Conservation (phyloP, 2,113 vertebrate genomes). For the Cinclus cinclus region DNA sequence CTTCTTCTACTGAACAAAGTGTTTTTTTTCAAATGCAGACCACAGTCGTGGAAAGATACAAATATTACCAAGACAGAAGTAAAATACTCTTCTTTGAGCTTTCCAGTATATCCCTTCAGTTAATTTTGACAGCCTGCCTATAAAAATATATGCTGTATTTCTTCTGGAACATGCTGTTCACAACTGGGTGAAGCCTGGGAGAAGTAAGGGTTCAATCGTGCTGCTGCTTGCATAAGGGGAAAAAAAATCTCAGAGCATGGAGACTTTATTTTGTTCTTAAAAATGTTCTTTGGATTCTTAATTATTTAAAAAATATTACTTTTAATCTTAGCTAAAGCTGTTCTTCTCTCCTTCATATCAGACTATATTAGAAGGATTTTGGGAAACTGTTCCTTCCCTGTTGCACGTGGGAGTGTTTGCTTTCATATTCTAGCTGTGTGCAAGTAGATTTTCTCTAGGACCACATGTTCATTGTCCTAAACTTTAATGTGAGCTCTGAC, state of each 20-base stretch:
- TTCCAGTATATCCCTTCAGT: not conserved
- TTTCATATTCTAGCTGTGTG: not conserved
- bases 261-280: not conserved
- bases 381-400: not conserved
- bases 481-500: not conserved
- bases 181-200: slow-evolving; percentile 22
- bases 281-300: not conserved
- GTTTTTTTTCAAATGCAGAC: not conserved
- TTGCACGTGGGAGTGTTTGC: not conserved
- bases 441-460: not conserved
- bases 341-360: not conserved
- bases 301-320: not conserved
- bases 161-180: slow-evolving; percentile 46
- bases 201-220: not conserved
- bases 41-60: not conserved
- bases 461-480: not conserved
- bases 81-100: slow-evolving; percentile 3
- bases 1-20: not conserved
- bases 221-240: not conserved
- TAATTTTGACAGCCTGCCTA: slow-evolving; percentile 50
- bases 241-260: not conserved
- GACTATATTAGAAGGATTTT: not conserved
- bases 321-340: not conserved
- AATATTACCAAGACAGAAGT: not conserved
- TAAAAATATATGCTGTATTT: slow-evolving; percentile 38